Base-by-base conservation (phyloP, 1,140 invertebrate species). In the Hermatobates lingyangjiaoensis region DNA sequence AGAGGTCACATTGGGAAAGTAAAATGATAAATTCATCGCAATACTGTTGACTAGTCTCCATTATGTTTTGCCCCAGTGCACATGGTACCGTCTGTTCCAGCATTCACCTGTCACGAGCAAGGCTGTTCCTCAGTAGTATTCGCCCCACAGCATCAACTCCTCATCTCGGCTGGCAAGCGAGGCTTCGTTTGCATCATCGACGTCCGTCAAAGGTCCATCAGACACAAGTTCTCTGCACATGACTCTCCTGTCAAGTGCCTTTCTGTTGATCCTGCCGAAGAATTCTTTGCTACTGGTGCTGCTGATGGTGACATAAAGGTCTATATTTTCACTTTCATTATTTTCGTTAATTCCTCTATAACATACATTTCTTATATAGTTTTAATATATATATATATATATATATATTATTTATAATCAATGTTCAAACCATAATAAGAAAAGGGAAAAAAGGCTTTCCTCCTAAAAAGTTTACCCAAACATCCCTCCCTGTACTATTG, bases 221-320 rank as follows among this genome's bases (percentile, higher is more conserved):
- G 89, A 10, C 86, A 95, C 63, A 80, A 86, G 59, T 90, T 95
- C 67, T 77, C 82, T 67, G 90, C 87, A 45, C 91, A 96, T 63
- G 90, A 95, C 60, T 83, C 81, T 39, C 79, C 90, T 49, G 84
- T 98, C 46, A 95, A 95, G 69, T 94, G 91, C 65, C 74, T 98
- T 55, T 83, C 90, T 27, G 72, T 97, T 12, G 91, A 98, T 72
- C 87, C 88, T 0, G 79, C 83, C 48, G 91, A 98, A 70, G 92
- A 98, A 68, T 89, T 87, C 66, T 96, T 97, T 67, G 90, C 91
- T 7, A 93, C 93, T 50, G 95, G 94, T 28, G 88, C 93, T 34
- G 87, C 90, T n/a, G 94, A 98, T 68, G 95, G 95, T 23, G 92
- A 98, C 69, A 94, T 98, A 56, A 98, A 98, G 79, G 93, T 95